These are phyloP conservation scores for Aeoliscus strigatus DNA, from an alignment of 2,797 vertebrate genomes.

Conservation along the genomic window DNA sequence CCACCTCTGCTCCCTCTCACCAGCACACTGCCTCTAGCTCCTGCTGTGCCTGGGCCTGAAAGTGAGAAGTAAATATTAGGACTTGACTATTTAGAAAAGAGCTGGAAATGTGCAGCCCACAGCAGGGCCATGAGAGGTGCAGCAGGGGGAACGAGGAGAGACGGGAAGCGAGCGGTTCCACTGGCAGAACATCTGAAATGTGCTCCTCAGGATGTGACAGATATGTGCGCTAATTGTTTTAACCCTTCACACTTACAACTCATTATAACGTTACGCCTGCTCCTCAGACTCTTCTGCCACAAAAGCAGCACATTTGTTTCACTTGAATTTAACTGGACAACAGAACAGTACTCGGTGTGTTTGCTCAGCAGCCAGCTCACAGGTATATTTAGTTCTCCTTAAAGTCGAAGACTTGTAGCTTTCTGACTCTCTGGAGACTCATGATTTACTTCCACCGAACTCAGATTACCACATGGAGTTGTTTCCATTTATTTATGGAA, in stretches of 20 bases:
- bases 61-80: slow-evolving; percentile 74
- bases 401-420: no score
- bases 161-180: slow-evolving; percentile 20
- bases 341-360: slow-evolving; percentile 1
- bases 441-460: neutral
- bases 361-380: slow-evolving; percentile 10
- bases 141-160: slow-evolving; percentile 36
- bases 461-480: no score
- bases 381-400: neutral
- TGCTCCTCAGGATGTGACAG: slow-evolving; percentile 45
- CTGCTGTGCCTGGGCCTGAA: slow-evolving; percentile 54
- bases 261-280: slow-evolving; percentile 29
- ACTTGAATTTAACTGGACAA: slow-evolving; percentile 20
- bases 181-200: slow-evolving; percentile 38
- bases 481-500: no score
- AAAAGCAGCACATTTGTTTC: slow-evolving; percentile 7
- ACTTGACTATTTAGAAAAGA: slow-evolving; percentile 64
- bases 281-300: slow-evolving; percentile 18
- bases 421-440: neutral
- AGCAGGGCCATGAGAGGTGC: slow-evolving; percentile 48
- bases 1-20: slow-evolving; percentile 38
- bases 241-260: slow-evolving; percentile 49
- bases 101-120: slow-evolving; percentile 50
- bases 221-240: slow-evolving; percentile 53
- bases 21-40: slow-evolving; percentile 33